These are phyloP conservation scores for Tragelaphus buxtoni DNA, from an alignment of 2,113 vertebrate genomes.

Conservation along the genomic window DNA sequence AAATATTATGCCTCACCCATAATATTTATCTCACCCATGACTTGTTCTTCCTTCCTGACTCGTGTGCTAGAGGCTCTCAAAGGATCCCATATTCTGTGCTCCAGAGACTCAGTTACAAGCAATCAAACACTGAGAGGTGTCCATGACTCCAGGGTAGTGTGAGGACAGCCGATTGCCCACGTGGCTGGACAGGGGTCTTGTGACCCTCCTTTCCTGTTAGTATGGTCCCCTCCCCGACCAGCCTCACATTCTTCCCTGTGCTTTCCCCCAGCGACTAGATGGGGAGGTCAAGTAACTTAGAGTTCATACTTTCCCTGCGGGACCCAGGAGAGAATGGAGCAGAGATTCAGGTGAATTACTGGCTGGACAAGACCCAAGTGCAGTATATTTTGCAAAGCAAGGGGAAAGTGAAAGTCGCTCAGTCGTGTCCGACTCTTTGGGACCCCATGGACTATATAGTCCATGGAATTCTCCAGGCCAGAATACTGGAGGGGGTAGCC, in stretches of 20 bases:
- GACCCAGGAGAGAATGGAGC: not conserved
- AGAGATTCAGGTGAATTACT: not conserved
- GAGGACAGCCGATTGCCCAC: not conserved
- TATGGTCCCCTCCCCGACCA: not conserved
- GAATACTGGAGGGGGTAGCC: not conserved
- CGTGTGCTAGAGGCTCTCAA: not conserved
- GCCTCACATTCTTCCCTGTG: accelerated
- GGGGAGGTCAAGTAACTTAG: not conserved
- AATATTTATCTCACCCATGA: accelerated
- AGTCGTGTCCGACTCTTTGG: not conserved
- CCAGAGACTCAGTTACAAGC: not conserved
- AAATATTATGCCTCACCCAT: too few relatives aligned
- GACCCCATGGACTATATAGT: not conserved
- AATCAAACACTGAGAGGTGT: not conserved
- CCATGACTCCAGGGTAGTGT: accelerated
- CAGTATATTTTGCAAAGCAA: not conserved
- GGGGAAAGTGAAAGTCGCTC: not conserved
- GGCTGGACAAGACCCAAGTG: not conserved
- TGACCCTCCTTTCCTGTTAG: not conserved
- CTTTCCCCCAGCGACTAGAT: not conserved
- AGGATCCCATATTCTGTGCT: not conserved
- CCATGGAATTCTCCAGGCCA: not conserved
- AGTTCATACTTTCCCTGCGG: not conserved
- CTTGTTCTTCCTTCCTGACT: not conserved
- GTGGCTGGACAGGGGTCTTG: not conserved